Evolutionary conservation across 2,797 vertebrate genomes (phyloP).

Genomic region (Megalops cyprinoides): DNA sequence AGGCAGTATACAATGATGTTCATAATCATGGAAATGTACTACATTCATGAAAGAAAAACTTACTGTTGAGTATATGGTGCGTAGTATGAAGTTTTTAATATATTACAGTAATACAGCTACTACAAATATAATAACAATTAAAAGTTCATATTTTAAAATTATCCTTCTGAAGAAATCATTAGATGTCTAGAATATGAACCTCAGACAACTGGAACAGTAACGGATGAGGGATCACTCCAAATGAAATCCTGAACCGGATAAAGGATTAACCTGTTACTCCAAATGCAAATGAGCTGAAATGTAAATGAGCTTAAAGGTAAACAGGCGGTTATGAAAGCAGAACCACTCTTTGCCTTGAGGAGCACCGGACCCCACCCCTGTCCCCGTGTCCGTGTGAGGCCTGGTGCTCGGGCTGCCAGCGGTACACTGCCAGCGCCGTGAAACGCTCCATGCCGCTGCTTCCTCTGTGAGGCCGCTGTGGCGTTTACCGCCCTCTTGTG

Average conservation of each 20-base stretch:
- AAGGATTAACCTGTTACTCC: background rate
- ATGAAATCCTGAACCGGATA: background rate
- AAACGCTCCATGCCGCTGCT: too few species aligned
- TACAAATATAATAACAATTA: background rate
- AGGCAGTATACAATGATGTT: too few species aligned
- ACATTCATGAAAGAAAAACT: too few species aligned
- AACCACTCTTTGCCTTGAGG: background rate
- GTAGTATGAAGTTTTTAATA: background rate
- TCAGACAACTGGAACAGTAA: too few species aligned
- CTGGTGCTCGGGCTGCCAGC: too few species aligned
- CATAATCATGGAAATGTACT: too few species aligned
- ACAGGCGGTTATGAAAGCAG: background rate
- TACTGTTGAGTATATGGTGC: too few species aligned
- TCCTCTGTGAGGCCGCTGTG: background rate
- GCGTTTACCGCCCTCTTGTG: constrained; percentile 9
- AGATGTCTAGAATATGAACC: too few species aligned
- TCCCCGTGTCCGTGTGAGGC: too few species aligned
- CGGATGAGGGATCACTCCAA: background rate
- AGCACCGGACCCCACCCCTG: background rate
- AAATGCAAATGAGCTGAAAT: background rate
- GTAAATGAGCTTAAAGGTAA: background rate
- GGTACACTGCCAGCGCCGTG: too few species aligned
- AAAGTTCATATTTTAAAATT: background rate
- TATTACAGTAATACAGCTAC: background rate
- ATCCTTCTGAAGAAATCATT: too few species aligned